Base-by-base conservation (phyloP, 1,140 invertebrate genomes). In the Anagrus nilaparvatae region DNA sequence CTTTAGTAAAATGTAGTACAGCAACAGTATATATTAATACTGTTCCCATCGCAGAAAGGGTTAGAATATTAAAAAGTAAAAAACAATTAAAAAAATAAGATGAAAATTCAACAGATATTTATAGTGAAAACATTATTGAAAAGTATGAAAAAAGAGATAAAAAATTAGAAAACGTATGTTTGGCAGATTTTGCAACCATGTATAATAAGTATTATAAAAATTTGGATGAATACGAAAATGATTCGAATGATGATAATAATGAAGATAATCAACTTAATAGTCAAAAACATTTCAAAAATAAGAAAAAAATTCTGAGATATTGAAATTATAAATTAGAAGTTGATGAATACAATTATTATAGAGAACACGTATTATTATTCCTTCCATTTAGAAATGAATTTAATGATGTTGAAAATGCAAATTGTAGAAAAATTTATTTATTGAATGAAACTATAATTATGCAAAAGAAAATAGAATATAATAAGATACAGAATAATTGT, bases 1-100 rank as follows among this genome's bases (percentile, higher is more conserved):
- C 21, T 14, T 31, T 56, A 24, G 48, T 42, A n/a, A 40, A 5
- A 8, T 33, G 6, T 1, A 9, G 5, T 16, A 33, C 1, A 33
- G 8, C 12, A 14, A 7, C 6, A 14, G 10, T 33, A 14, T 33
- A 33, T 19, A 33, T 33, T 21, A 33, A 33, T 14, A 33, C 31
- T 14, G 16, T 16, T 5, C 31, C 31, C 6, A 27, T 7, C 6
- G 24, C 6, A 17, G n/a, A 33, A 10, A 16, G 16, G 3, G 18
- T 1, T 10, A 5, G 17, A 14, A 14, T 12, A 33, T 0, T 14
- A 33, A 1, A 33, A 17, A 14, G 12, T 14, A 33, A 14, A 14
- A 6, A 33, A 4, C 4, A 17, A 17, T 16, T 14, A 5, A 4
- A 33, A 33, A 19, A 17, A 19, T 17, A 17, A 5, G 13, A 6